Base-by-base conservation (phyloP, 2,797 vertebrate genomes). In the Siniperca obscura region DNA sequence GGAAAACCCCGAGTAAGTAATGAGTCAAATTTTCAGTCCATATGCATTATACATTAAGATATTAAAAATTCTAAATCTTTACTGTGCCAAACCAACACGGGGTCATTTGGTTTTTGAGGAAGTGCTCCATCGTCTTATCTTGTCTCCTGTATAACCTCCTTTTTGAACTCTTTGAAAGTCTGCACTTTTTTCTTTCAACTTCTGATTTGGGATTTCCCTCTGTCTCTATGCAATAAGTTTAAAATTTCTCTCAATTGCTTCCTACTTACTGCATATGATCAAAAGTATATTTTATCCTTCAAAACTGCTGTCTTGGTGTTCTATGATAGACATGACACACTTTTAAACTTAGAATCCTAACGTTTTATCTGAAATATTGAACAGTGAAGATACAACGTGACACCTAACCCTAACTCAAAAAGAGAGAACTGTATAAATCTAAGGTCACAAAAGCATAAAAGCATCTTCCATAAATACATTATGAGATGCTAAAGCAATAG, bases 21-120 rank as follows among this genome's bases (percentile, higher is more conserved):
- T 76, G 77, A 86, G 70, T 75, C 46, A 59, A 59, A 52, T 89
- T 65, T 84, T 78, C 61, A 36, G 70, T 78, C 57, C 36, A 42
- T 81, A 79, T 92, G 87, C 82, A 89, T 90, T 90, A 90, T 87
- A 86, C 74, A 87, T 87, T 69, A 89, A 91, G 80, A 71, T 82
- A 88, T 88, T 91, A 88, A 88, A 88, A 86, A 73, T 74, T 55
- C 48, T 62, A 64, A 86, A 80, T 89, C 80, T 88, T 83, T 80
- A 75, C 66, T 80, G 68, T 64, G 70, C 75, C 71, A 77, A 82
- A 89, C 83, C 78, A 85, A 80, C 74, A 83, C 85, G 69, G 36
- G 67, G 60, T 71, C 66, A 67, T 70, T 83, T 70, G 73, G 22
- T 64, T 59, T 48, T 72, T 70, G 38, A 61, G 64, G 36, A 46